phyloP scores from a whole-genome alignment of 2,113 vertebrate genomes.

The Donacobius atricapilla region DNA sequence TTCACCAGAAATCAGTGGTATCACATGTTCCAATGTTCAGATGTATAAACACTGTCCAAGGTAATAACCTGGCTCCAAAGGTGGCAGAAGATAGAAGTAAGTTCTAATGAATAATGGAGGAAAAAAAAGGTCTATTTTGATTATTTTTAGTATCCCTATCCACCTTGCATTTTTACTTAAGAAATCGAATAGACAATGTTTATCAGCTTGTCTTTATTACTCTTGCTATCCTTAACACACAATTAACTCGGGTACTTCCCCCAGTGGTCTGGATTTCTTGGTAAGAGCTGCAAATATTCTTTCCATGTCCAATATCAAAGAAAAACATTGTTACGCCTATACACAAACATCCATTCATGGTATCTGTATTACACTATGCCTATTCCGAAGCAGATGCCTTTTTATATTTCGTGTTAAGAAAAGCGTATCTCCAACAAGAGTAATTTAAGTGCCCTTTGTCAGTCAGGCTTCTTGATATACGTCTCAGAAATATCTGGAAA shows the following conservation, averaged over 20 bases:
- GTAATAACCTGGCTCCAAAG: not conserved
- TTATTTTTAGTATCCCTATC: not conserved
- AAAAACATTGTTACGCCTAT: not conserved
- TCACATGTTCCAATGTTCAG: not conserved
- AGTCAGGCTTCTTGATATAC: not conserved
- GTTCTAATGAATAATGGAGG: not conserved
- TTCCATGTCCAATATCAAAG: not conserved
- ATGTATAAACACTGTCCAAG: not conserved
- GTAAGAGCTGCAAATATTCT: not conserved
- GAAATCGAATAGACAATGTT: not conserved
- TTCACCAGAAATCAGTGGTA: not conserved
- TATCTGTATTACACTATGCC: not conserved
- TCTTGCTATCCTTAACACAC: not conserved
- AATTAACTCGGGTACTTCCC: not conserved
- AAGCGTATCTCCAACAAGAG: not conserved
- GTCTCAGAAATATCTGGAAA: not conserved
- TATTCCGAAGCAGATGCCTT: accelerated
- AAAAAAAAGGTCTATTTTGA: accelerated
- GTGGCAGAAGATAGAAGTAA: not conserved
- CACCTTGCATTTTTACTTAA: not conserved
- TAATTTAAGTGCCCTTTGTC: not conserved
- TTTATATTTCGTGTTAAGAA: not conserved
- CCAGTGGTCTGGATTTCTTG: not conserved
- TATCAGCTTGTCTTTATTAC: not conserved
- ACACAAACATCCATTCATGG: accelerated